Evolutionary conservation across 2,888 invertebrate species (phyloP).

Genomic region (Drosophila multiciliata): DNA sequence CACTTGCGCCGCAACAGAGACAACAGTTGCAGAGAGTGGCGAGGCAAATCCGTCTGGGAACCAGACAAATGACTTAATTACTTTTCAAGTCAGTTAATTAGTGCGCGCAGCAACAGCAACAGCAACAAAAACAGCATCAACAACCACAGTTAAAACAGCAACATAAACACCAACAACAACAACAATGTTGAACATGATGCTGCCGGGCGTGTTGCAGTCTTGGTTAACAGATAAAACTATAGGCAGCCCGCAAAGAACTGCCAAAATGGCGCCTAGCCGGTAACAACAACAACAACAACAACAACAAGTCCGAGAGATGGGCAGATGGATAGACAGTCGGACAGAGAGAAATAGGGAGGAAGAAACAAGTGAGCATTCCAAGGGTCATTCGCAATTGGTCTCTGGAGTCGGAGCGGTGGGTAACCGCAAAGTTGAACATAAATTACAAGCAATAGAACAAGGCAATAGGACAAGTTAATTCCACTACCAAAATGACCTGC

Average conservation of each 20-base stretch:
- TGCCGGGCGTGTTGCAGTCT: slow-evolving; percentile 47
- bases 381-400: slow-evolving; percentile 18
- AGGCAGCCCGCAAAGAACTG: slow-evolving; percentile 32
- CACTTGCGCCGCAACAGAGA: slow-evolving; percentile 32
- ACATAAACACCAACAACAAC: slow-evolving; percentile 21
- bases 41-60: slow-evolving; percentile 68
- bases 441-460: slow-evolving; percentile 59
- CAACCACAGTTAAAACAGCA: slow-evolving; percentile 28
- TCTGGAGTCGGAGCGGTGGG: slow-evolving; percentile 13
- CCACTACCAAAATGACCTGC: slow-evolving; percentile 35
- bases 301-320: slow-evolving; percentile 12
- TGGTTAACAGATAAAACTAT: slow-evolving; percentile 49
- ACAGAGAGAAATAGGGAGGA: slow-evolving; percentile 3
- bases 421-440: slow-evolving; percentile 70
- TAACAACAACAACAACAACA: slow-evolving; percentile 20
- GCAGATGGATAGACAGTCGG: slow-evolving; percentile 1
- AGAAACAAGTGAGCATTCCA: slow-evolving; percentile 16
- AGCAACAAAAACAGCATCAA: slow-evolving; percentile 14
- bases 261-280: slow-evolving; percentile 22
- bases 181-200: slow-evolving; percentile 35
- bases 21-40: slow-evolving; percentile 1
- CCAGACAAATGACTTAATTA: slow-evolving; percentile 80
- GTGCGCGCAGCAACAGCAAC: slow-evolving; percentile 54
- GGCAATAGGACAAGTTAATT: slow-evolving; percentile 46
- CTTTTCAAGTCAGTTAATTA: slow-evolving; percentile 82